A percentile compares a stretch with the other conserved stretches of the same genome.
Conservation (phyloP, 2,797 vertebrate genomes). For the Psittacula derbiana region DNA sequence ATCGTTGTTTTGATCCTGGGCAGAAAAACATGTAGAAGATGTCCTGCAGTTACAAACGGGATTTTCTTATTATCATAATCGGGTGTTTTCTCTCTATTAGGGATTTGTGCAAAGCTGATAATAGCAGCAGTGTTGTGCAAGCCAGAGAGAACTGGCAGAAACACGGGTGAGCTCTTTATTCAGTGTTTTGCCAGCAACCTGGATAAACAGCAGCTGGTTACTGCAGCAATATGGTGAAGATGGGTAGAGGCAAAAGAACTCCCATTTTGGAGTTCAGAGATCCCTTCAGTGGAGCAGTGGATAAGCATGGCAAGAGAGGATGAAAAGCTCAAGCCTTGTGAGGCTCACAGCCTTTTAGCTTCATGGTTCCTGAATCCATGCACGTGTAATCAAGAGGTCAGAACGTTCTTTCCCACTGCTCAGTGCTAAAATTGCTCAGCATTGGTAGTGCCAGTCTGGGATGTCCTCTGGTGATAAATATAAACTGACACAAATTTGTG, state of each 20-base stretch:
- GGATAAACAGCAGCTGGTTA: background rate
- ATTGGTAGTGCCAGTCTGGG: background rate
- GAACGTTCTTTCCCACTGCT: background rate
- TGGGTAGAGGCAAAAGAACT: background rate
- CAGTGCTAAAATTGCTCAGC: background rate
- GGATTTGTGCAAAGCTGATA: background rate
- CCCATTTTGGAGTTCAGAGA: background rate
- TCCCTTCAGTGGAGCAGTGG: background rate
- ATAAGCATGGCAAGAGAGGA: background rate
- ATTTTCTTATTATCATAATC: background rate
- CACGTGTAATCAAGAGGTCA: background rate
- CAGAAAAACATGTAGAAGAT: background rate
- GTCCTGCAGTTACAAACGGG: background rate
- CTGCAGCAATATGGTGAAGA: background rate
- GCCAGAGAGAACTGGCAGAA: background rate
- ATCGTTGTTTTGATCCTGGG: background rate
- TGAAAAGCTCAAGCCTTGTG: fast-evolving
- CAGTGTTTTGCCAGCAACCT: background rate
- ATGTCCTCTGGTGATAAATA: background rate
- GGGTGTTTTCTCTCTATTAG: background rate
- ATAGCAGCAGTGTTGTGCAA: background rate
- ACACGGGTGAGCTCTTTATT: background rate
- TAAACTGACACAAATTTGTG: background rate
- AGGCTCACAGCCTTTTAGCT: background rate
- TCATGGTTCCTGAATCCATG: background rate